A percentile compares a stretch with the other conserved stretches of the same genome.
These are phyloP conservation scores for Anoplopoma fimbria DNA, from an alignment of 2,113 vertebrate species.

Conservation along the genomic window DNA sequence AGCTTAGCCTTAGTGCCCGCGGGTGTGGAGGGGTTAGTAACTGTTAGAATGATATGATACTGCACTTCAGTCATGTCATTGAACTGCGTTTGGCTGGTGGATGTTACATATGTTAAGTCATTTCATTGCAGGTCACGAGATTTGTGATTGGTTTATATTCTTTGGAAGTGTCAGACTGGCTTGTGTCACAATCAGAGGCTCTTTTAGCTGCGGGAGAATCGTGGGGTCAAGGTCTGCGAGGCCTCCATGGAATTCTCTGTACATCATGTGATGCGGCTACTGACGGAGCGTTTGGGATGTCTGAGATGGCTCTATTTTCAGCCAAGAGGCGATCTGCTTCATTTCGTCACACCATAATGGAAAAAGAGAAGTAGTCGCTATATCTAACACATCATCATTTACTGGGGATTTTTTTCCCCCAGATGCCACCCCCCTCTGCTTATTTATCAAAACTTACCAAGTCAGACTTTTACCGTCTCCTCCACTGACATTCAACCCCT, in stretches of 20 bases:
- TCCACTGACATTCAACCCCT: slow-evolving; percentile 37
- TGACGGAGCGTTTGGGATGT: slow-evolving; percentile 33
- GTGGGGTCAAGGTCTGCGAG: slow-evolving; percentile 26
- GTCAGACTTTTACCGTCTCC: neutral
- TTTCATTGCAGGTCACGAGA: neutral
- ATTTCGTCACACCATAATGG: slow-evolving; percentile 26
- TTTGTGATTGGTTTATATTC: neutral
- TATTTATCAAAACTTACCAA: neutral
- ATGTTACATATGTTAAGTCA: neutral
- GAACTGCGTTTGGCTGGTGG: neutral
- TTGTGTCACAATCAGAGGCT: slow-evolving; percentile 24
- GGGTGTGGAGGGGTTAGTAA: neutral
- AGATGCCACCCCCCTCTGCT: neutral
- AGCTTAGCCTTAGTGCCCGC: neutral
- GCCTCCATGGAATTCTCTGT: slow-evolving; percentile 60
- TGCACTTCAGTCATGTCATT: neutral
- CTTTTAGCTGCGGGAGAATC: slow-evolving; percentile 17
- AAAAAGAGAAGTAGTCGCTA: slow-evolving; percentile 20
- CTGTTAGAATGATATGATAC: neutral
- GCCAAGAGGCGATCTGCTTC: slow-evolving; percentile 46
- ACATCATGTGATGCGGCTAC: slow-evolving; percentile 52
- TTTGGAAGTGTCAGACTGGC: neutral
- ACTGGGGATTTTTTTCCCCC: neutral
- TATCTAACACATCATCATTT: neutral
- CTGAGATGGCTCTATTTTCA: slow-evolving; percentile 77